phyloP scores from a whole-genome alignment of 1,140 invertebrate species.

The Drosophila kepulauana region DNA sequence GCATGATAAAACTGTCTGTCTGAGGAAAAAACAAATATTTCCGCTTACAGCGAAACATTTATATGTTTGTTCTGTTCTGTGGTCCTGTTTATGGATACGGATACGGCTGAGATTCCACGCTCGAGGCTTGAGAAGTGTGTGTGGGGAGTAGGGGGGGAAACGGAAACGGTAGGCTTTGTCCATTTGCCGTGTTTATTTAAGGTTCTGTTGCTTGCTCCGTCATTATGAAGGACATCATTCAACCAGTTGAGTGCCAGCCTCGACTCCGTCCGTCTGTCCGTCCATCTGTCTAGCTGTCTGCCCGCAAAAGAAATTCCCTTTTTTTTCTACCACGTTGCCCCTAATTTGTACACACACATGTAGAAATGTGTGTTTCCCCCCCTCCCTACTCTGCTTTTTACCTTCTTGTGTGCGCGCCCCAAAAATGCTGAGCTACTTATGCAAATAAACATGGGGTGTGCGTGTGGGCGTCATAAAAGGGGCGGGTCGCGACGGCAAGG shows the following conservation, averaged over 20 bases:
- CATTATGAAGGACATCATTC: slow-evolving; percentile 82
- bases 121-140: too few relatives aligned
- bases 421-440: slow-evolving; percentile 69
- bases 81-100: neutral
- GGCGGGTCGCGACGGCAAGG: neutral
- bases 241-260: slow-evolving; percentile 64
- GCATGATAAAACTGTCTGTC: slow-evolving; percentile 61
- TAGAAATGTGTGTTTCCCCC: slow-evolving; percentile 21
- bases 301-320: slow-evolving; percentile 48
- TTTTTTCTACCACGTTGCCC: slow-evolving; percentile 12
- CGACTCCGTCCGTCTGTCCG: neutral
- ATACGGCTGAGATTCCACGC: neutral
- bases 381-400: neutral
- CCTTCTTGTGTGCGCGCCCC: slow-evolving; percentile 12
- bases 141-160: neutral
- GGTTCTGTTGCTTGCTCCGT: slow-evolving; percentile 60
- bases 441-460: slow-evolving; percentile 73
- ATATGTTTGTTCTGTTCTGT: slow-evolving; percentile 1
- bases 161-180: slow-evolving; percentile 44
- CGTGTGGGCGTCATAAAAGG: slow-evolving; percentile 42
- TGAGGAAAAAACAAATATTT: slow-evolving; percentile 70
- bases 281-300: slow-evolving; percentile 22
- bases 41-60: slow-evolving; percentile 54
- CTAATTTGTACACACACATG: slow-evolving; percentile 66
- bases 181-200: slow-evolving; percentile 67